Evolutionary conservation across 2,113 vertebrate genomes (phyloP).

Genomic region (Erythrolamprus reginae): DNA sequence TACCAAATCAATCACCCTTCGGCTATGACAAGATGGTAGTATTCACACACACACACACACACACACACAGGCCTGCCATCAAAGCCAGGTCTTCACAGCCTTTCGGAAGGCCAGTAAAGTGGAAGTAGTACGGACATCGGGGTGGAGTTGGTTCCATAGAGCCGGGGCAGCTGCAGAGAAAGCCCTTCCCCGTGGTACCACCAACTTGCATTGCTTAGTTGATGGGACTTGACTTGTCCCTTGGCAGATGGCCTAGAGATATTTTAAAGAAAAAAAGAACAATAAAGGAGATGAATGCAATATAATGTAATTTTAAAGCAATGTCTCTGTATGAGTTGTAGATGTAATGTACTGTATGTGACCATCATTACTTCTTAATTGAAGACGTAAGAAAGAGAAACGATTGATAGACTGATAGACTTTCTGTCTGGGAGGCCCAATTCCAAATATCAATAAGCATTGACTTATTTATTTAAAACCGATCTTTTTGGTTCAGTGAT

Average conservation of each 20-base stretch:
- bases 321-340: background rate
- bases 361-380: background rate
- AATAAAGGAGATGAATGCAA: background rate
- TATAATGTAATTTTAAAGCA: background rate
- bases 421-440: constrained; percentile 21
- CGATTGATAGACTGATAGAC: background rate
- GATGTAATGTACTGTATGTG: background rate
- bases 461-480: constrained; percentile 45
- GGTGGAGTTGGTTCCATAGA: too few relatives aligned
- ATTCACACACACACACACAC: too few relatives aligned
- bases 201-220: too few relatives aligned
- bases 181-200: too few relatives aligned
- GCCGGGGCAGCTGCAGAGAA: too few relatives aligned
- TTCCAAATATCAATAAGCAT: constrained; percentile 53
- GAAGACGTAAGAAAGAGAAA: constrained; percentile 22
- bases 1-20: too few relatives aligned
- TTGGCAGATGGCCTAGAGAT: background rate
- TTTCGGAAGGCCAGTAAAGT: too few relatives aligned
- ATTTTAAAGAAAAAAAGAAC: background rate
- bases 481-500: constrained; percentile 61
- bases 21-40: too few relatives aligned
- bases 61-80: too few relatives aligned
- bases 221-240: too few relatives aligned
- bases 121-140: too few relatives aligned
- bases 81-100: too few relatives aligned